Conservation (phyloP, 2,888 invertebrate genomes). For the Lottia scabra region DNA sequence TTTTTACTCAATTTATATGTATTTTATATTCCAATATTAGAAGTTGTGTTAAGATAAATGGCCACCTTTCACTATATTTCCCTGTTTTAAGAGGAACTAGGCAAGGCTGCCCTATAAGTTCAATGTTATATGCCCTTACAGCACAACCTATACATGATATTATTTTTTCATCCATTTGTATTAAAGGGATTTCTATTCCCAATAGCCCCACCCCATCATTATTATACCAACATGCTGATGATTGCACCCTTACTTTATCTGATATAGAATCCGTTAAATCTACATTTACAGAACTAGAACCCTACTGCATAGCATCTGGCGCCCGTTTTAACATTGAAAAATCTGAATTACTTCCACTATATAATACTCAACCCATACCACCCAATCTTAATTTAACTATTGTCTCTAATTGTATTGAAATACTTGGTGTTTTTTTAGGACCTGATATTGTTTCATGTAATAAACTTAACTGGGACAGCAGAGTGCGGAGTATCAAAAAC, state of each 20-base stretch:
- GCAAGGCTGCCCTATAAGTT: background rate
- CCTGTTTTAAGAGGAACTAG: background rate
- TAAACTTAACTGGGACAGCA: background rate
- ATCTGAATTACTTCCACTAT: background rate
- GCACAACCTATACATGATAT: background rate
- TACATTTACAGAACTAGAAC: background rate
- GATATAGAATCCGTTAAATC: background rate
- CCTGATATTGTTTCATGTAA: background rate
- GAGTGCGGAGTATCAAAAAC: slow-evolving; percentile 2
- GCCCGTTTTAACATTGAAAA: background rate
- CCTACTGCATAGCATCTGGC: background rate
- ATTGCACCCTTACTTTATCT: background rate
- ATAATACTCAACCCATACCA: background rate
- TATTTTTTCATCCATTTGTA: background rate
- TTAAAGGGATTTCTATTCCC: background rate
- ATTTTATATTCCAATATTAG: background rate
- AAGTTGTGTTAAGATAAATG: background rate
- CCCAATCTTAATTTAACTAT: background rate
- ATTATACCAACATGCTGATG: background rate
- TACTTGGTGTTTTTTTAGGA: background rate
- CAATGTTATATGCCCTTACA: background rate
- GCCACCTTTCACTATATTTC: background rate
- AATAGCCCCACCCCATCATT: background rate
- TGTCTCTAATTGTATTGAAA: background rate
- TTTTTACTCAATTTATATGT: background rate